Percentiles rank a stretch among this genome's conserved stretches.
These are phyloP conservation scores for Trachemys scripta DNA, from an alignment of 2,113 vertebrate genomes.

Conservation along the genomic window DNA sequence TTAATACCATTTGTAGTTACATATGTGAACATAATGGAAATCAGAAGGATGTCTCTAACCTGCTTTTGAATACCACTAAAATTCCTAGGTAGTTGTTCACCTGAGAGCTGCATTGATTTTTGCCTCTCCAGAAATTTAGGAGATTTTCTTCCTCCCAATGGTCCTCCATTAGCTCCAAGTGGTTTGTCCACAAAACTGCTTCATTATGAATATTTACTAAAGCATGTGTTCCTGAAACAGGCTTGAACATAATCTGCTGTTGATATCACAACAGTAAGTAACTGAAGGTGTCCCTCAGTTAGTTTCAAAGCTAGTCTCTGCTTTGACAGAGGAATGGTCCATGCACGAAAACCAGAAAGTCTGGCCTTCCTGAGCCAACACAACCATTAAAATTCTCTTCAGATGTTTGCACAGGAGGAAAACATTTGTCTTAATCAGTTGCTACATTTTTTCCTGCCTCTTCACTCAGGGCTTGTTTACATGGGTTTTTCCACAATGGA, in stretches of 20 bases:
- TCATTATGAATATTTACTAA: background rate
- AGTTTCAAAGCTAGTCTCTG: accelerated
- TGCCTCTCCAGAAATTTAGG: background rate
- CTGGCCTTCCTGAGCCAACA: too few relatives aligned
- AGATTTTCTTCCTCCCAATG: too few relatives aligned
- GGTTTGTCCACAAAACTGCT: background rate
- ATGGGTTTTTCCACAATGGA: too few relatives aligned
- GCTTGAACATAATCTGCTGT: accelerated
- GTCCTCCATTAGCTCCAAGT: too few relatives aligned
- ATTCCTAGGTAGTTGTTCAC: background rate
- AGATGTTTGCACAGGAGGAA: too few relatives aligned
- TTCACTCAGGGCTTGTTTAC: too few relatives aligned
- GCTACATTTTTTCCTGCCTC: too few relatives aligned
- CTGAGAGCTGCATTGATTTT: background rate
- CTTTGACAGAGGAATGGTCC: accelerated
- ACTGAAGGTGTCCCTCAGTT: accelerated
- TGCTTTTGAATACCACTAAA: background rate
- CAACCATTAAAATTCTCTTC: too few relatives aligned
- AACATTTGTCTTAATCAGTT: too few relatives aligned
- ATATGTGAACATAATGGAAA: background rate
- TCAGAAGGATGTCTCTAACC: background rate
- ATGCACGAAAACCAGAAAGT: accelerated
- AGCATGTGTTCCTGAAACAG: accelerated
- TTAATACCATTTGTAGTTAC: too few relatives aligned
- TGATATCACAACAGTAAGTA: accelerated